Evolutionary conservation across 2,113 vertebrate species (phyloP).

Genomic region (Fulica atra): DNA sequence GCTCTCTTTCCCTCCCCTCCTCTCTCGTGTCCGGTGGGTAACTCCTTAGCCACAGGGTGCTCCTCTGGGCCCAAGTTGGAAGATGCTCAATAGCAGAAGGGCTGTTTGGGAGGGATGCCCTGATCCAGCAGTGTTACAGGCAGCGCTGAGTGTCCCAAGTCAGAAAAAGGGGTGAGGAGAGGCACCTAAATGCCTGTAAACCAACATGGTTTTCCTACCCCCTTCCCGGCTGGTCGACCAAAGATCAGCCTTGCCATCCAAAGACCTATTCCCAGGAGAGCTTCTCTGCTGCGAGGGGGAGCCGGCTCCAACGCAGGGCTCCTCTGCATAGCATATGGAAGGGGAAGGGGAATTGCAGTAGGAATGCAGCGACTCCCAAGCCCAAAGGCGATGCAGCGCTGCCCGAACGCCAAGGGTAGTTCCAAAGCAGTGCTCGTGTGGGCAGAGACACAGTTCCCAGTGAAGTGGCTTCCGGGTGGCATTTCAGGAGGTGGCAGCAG

Average conservation of each 20-base stretch:
- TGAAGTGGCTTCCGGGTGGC: conserved; percentile 31
- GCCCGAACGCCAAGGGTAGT: neutral
- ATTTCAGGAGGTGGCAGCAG: conserved; percentile 28
- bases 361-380: neutral
- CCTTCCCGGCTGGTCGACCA: neutral
- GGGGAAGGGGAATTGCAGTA: neutral
- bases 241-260: fast-evolving
- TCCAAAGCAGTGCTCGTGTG: neutral
- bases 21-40: neutral
- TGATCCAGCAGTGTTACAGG: fast-evolving
- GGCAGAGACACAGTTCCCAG: neutral
- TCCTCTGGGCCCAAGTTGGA: neutral
- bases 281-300: neutral
- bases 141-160: neutral
- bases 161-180: neutral
- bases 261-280: neutral
- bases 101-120: neutral
- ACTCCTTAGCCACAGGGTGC: neutral
- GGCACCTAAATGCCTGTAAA: too few species aligned
- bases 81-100: neutral
- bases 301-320: fast-evolving
- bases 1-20: neutral
- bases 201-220: neutral
- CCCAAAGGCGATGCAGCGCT: neutral
- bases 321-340: fast-evolving